phyloP scores from a whole-genome alignment of 2,113 vertebrate genomes.

The Thinocorus orbignyianus region DNA sequence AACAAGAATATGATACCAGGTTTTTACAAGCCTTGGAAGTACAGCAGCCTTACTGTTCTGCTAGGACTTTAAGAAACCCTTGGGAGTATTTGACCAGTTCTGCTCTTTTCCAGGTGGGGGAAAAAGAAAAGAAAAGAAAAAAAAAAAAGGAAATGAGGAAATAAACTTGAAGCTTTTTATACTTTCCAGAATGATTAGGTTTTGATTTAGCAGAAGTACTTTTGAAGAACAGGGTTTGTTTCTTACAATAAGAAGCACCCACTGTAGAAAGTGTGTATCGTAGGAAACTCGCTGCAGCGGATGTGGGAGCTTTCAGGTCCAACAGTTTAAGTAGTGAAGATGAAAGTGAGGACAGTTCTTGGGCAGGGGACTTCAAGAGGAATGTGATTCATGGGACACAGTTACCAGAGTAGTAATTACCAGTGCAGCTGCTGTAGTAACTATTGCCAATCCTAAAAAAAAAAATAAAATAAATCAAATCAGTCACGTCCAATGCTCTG shows the following conservation, averaged over 20 bases:
- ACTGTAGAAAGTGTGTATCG: neutral
- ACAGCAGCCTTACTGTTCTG: neutral
- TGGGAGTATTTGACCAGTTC: neutral
- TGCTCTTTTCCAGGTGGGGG: rapidly evolving
- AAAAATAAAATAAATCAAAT: neutral
- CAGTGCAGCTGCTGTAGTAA: neutral
- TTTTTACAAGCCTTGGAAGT: neutral
- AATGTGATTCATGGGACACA: conserved; percentile 15
- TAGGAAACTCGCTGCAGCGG: neutral
- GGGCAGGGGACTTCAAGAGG: neutral
- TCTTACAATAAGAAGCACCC: neutral
- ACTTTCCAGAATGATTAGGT: neutral
- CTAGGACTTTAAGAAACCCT: neutral
- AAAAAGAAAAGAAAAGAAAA: neutral
- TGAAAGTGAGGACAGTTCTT: conserved; percentile 26
- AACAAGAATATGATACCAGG: rapidly evolving
- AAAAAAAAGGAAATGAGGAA: neutral
- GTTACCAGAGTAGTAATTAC: neutral
- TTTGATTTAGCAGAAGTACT: neutral
- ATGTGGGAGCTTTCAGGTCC: neutral
- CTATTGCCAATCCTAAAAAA: neutral
- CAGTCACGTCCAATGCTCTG: neutral
- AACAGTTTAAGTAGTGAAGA: neutral
- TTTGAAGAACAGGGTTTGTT: neutral
- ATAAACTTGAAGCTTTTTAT: neutral